Evolutionary conservation across 37 sponge, comb jelly and placozoan species (phyloP).

Genomic region (Amphimedon queenslandica): DNA sequence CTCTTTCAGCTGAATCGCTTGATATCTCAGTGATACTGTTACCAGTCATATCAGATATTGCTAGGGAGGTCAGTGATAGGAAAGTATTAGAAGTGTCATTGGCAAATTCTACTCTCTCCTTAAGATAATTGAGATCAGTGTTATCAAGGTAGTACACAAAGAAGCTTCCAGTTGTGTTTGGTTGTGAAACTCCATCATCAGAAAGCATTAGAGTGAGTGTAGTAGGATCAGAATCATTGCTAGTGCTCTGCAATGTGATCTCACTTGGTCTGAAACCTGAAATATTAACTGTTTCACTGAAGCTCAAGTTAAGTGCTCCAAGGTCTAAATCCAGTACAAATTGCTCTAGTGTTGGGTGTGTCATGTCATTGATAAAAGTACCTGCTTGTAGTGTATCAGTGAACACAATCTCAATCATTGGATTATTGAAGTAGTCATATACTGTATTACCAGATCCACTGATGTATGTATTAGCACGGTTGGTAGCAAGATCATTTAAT

Average conservation of each 20-base stretch:
- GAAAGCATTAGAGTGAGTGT: conserved; percentile 15
- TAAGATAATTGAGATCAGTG: conserved; percentile 76
- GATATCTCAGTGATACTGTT: conserved; percentile 54
- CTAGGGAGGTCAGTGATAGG: conserved; percentile 29
- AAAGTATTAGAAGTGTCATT: conserved; percentile 63
- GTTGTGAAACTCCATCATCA: conserved; percentile 13
- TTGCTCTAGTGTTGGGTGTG: conserved; percentile 45
- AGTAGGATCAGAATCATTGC: conserved; percentile 23
- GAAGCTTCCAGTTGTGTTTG: conserved; percentile 10
- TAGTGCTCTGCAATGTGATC: conserved; percentile 44
- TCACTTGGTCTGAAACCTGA: conserved; percentile 26
- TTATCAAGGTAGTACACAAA: conserved; percentile 61
- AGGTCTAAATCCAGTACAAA: conserved; percentile 63
- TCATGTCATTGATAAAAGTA: conserved; percentile 50
- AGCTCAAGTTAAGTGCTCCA: conserved; percentile 56
- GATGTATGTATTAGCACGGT: conserved; percentile 38
- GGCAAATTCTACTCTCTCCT: conserved; percentile 37
- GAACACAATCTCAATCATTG: conserved; percentile 48
- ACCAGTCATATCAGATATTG: conserved; percentile 67
- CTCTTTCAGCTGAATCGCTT: conserved; percentile 23
- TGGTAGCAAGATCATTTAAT: conserved; percentile 26
- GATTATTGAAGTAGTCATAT: conserved; percentile 54
- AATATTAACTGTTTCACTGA: conserved; percentile 77
- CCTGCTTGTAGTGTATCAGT: conserved; percentile 33
- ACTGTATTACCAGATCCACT: conserved; percentile 37